Base-by-base conservation (phyloP, 2,888 invertebrate species). In the Sesamia inferens region DNA sequence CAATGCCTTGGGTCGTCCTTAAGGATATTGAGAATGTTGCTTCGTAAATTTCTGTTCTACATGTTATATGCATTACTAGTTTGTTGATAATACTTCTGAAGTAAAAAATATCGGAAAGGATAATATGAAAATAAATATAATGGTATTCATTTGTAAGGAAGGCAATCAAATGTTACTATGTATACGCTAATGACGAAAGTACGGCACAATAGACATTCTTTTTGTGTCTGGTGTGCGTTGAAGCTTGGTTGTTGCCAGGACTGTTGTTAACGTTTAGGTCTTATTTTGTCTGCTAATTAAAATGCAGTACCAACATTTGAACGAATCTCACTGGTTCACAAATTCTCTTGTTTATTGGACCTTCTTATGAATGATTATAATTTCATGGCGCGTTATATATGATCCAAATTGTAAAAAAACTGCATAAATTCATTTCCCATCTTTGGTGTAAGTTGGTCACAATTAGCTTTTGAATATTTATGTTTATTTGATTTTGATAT, bases 391-490 rank as follows among this genome's bases (percentile, higher is more conserved):
- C 14, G 0, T 19, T 39, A 11, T 1, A 14, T 22, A 47, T 47
- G 0, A 4, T 8, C 0, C 1, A 39, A 48, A 42, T 5, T 8
- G 5, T 62, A n/a, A 6, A 13, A 24, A 31, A 39, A 39, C 44
- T 51, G 13, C 24, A 31, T 61, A 31, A 39, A 77, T 69, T 62
- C 1, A 67, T 31, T 71, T 73, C 24, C 77, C 78, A 67, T 79
- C 55, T 81, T 82, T 78, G 71, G 75, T 73, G 59, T 67, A 68
- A 54, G 54, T 44, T 68, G 57, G 42, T 74, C 68, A 74, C 31
- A 78, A 81, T 83, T 78, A 54, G n/a, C 64, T 82, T 85, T 86
- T 74, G 68, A 85, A 85, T 90, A 88, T 88, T 90, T 89, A 82
- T 84, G 79, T 88, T 82, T 65, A 85, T 86, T 76, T 78, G 74